Evolutionary conservation across 2,113 vertebrate genomes (phyloP), one percentile per base, ranked within the genome.

Genomic region (Stomatorhinus ivindoensis): DNA sequence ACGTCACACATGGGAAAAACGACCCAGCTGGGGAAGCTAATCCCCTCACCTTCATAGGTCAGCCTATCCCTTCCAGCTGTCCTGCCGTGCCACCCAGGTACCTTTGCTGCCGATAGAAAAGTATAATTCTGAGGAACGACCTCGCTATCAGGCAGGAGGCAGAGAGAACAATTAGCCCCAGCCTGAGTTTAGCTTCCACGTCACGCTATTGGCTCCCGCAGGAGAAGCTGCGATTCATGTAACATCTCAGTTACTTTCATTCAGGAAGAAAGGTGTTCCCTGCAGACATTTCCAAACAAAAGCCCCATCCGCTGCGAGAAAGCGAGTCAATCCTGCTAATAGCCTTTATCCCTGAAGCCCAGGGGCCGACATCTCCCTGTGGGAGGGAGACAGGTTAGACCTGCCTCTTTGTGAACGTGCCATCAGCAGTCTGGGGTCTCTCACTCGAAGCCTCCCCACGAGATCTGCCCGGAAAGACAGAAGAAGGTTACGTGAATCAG

Each of bases 171-270:
- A 46, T 46, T 84, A 47, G 42, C 44, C 82, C 44, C 42, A 21
- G 42, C 39, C 42, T 46, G 24, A 21, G 46, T 47, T 84, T 24
- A 84, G 44, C 24, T 47, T 46, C 44, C 42, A 1, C 24, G 21
- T 84, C 44, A 47, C 19, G 42, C 8, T 84, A n/a, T 84, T 44
- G 1, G 21, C 44, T 61, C 58, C 58, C 58, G 2, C 42, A n/a
- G 31, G 69, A 39, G 11, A 27, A 51, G 47, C 31, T 42, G 21
- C 21, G 46, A 82, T 10, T 88, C 88, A n/a, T 35, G 31, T 87
- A 21, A 88, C 42, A 61, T 55, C 24, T 84, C 39, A 89, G 88
- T 85, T 51, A 17, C 42, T 76, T 46, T 58, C 9, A 84, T 89
- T 76, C 51, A n/a, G 80, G 19, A 42, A 82, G 73, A 83, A 21